Base-by-base conservation (phyloP, 2,888 invertebrate genomes). In the Drosophila anceps region DNA sequence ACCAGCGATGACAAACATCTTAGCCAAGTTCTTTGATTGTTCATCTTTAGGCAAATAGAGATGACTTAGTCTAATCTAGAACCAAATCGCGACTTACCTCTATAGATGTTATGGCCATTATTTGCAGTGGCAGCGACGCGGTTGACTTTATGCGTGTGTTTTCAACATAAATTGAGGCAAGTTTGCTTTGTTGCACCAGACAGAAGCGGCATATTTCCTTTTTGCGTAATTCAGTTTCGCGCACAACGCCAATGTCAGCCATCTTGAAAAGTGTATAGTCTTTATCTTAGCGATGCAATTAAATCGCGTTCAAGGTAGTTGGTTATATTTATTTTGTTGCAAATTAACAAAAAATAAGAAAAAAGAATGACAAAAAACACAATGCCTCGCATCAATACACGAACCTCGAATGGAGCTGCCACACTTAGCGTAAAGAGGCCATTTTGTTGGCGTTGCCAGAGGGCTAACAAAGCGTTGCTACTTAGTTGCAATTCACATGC, bases 191-290 rank as follows among this genome's bases (percentile, higher is more conserved):
- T 91, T 95, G 95, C 71, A 94, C 93, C 84, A 96, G 93, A 93
- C 96, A 96, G 93, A 96, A 96, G 81, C 96, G 95, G 92, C 96
- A 97, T 72, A 96, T 94, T 93, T 95, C 94, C 93, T 95, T 94
- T 55, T 94, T 93, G 91, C 95, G 94, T 70, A 96, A 92, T 80
- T 94, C 93, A 6, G 54, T 20, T 55, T 85, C 90, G 54, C 90
- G 86, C 18, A 53, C 58, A 7, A n/a, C 44, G 13, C 46, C 43
- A 27, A 51, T 58, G 61, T 60, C 53, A 48, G 76, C 61, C 86
- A 87, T 86, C 9, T 27, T 73, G 20, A 46, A 41, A 24, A 4
- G 51, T 10, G 13, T 41, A 51, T 51, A 20, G 33, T 13, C 67
- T 53, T 50, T 44, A 7, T 29, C 13, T 5, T 24, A 39, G 39